Evolutionary conservation across 1,140 invertebrate genomes (phyloP), one percentile per base, ranked within the genome.

Genomic region (Caenorhabditis tropicalis): DNA sequence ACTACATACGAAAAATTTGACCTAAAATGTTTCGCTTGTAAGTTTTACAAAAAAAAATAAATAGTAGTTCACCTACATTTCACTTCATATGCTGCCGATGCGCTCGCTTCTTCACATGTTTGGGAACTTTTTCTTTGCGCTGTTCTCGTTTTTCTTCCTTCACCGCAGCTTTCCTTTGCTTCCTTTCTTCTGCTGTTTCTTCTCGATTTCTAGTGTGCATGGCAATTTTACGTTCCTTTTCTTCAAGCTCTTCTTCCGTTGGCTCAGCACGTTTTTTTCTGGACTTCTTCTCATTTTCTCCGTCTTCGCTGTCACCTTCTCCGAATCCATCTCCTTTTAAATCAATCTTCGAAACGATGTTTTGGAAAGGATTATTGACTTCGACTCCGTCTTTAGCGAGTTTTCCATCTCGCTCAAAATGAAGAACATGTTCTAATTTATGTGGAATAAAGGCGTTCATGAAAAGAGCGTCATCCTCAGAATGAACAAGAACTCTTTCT

Each of bases 401-500:
- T 79, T 93, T 93, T 74, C 95, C 95, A 91, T 99, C 97, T 60
- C 95, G 92, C 92, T 99, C 97, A 92, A 95, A 94, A 92, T 98
- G 94, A 33, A 95, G 94, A 16, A 98, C 95, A 93, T 99, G 95
- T 88, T 94, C 94, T n/a, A 99, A 93, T 86, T 95, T 95, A 92
- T 97, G 95, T 27, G 98, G 97, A 91, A 99, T 99, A 90, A 94
- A 99, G 15, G 95, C 94, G 91, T 96, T 94, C 90, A 97, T 96
- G 92, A 99, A 99, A 39, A 98, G 95, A 87, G 95, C 94, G 88
- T 96, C 94, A 43, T 92, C 60, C 92, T 85, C 93, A 92, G 70
- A 48, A 56, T 79, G 29, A 4, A 81, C 97, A 7, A 93, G 92
- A 83, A 94, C 79, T n/a, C 51, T 51, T 36, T 79, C 79, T 36